Conservation (phyloP, 2,113 vertebrate species). For the Xiphophorus maculatus region DNA sequence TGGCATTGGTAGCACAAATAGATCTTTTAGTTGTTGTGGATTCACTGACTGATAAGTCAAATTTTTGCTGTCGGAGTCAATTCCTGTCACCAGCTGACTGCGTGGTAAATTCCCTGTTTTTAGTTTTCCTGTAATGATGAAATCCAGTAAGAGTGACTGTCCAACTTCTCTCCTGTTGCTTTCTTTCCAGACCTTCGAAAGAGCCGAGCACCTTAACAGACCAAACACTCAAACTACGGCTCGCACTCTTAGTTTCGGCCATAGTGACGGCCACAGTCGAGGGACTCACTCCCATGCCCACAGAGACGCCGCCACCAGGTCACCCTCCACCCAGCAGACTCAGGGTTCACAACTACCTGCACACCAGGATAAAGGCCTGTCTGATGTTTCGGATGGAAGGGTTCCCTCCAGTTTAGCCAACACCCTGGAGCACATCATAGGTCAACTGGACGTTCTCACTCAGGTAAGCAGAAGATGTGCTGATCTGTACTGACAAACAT, state of each 20-base stretch:
- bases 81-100: neutral
- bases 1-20: neutral
- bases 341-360: constrained; percentile 15
- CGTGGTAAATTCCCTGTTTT: too few relatives aligned
- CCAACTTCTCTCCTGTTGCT: neutral
- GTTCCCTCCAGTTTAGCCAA: constrained; percentile 76
- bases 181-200: constrained; percentile 56
- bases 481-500: constrained; percentile 38
- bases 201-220: constrained; percentile 43
- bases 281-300: constrained; percentile 25
- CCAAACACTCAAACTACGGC: constrained; percentile 51
- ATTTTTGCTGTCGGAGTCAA: neutral
- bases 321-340: constrained; percentile 52
- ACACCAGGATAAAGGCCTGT: constrained; percentile 27
- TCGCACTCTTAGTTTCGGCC: constrained; percentile 30
- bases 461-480: constrained; percentile 83
- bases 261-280: constrained; percentile 36
- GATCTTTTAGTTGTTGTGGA: neutral
- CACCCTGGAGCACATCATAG: constrained; percentile 92
- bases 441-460: constrained; percentile 92
- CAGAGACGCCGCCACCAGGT: constrained; percentile 25
- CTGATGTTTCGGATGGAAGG: constrained; percentile 56
- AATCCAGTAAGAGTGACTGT: neutral
- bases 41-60: neutral
- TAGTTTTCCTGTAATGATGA: neutral